Evolutionary conservation across 2,113 vertebrate species (phyloP).

Genomic region (Scopus umbretta): DNA sequence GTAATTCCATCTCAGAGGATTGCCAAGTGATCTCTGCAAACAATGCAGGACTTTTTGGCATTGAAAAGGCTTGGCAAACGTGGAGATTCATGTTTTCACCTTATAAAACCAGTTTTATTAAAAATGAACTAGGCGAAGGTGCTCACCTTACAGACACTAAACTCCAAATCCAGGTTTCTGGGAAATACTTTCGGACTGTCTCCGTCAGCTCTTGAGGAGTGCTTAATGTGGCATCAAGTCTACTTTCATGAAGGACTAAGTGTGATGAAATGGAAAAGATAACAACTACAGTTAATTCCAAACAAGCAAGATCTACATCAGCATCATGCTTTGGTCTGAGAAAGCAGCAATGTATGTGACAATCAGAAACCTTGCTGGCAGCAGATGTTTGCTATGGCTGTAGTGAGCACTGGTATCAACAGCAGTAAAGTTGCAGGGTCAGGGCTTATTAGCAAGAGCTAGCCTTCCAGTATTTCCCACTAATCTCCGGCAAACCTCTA

Average conservation of each 20-base stretch:
- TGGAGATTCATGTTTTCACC: background rate
- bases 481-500: background rate
- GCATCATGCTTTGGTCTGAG: background rate
- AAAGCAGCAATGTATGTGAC: background rate
- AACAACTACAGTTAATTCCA: background rate
- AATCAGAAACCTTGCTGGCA: background rate
- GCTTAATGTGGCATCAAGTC: accelerated
- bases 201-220: background rate
- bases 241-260: accelerated
- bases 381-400: background rate
- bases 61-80: background rate
- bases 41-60: background rate
- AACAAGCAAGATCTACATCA: background rate
- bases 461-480: background rate
- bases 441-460: background rate
- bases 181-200: slow-evolving; percentile 69
- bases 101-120: background rate
- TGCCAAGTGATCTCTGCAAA: background rate
- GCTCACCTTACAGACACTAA: slow-evolving; percentile 62
- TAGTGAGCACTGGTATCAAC: background rate
- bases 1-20: background rate
- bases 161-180: slow-evolving; percentile 77
- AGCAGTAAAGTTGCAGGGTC: background rate
- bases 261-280: background rate
- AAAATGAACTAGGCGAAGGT: background rate